These are phyloP conservation scores for Macrophya annulata DNA, from an alignment of 2,888 invertebrate genomes.

Conservation along the genomic window DNA sequence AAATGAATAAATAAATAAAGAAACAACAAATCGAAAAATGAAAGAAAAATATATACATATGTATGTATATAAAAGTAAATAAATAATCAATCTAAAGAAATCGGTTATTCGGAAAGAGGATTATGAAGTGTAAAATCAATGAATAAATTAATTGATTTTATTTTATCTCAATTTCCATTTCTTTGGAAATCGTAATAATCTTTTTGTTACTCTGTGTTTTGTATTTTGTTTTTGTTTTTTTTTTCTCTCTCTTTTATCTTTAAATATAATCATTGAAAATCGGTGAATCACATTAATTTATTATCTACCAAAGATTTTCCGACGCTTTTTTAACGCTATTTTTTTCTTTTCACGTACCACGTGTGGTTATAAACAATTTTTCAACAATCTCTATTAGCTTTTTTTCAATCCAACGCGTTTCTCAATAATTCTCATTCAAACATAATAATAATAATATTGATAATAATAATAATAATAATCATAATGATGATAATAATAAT, in stretches of 20 bases:
- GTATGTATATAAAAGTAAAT: background rate
- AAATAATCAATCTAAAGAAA: background rate
- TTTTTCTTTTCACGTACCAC: background rate
- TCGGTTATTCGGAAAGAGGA: background rate
- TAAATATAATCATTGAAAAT: background rate
- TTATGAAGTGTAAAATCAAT: slow-evolving; percentile 2
- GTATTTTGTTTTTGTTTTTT: background rate
- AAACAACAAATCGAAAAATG: background rate
- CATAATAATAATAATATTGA: background rate
- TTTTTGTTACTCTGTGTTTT: background rate
- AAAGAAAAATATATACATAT: background rate
- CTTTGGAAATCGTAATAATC: background rate
- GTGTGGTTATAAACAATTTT: too few species aligned
- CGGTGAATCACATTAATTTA: background rate
- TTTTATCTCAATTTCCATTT: background rate
- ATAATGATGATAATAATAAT: background rate
- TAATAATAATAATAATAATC: background rate
- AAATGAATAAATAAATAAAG: background rate
- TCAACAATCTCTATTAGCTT: too few species aligned
- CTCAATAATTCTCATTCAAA: background rate
- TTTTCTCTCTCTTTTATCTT: background rate
- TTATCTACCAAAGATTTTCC: slow-evolving; percentile 27
- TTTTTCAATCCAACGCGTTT: background rate
- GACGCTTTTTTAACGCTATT: background rate
- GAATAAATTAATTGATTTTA: background rate